Evolutionary conservation across 2,113 vertebrate species (phyloP).

Genomic region (Solenodon paradoxus): DNA sequence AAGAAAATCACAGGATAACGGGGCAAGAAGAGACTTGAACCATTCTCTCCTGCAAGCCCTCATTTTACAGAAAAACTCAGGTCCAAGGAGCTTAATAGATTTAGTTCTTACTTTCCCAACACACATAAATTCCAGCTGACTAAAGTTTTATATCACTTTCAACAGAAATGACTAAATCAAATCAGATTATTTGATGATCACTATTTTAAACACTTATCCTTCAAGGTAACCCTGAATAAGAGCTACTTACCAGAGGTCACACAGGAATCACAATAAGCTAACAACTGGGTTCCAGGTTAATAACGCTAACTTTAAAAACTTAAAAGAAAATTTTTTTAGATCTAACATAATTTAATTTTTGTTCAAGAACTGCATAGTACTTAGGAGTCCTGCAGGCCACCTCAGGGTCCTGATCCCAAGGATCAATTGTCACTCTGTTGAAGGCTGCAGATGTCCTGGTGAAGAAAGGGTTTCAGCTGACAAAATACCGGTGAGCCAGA

Average conservation of each 20-base stretch:
- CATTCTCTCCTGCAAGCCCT: background rate
- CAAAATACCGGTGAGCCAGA: background rate
- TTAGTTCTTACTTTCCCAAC: background rate
- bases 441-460: background rate
- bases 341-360: background rate
- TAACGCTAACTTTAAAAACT: background rate
- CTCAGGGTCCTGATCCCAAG: background rate
- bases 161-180: background rate
- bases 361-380: background rate
- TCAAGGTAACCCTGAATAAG: background rate
- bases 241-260: background rate
- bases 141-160: background rate
- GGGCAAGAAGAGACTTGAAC: background rate
- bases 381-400: background rate
- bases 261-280: background rate
- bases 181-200: background rate
- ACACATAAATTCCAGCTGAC: background rate
- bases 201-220: background rate
- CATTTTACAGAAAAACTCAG: slow-evolving; percentile 16
- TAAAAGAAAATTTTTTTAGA: background rate
- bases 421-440: background rate
- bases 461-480: background rate
- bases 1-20: background rate
- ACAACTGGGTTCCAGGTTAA: background rate
- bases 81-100: background rate